These are phyloP conservation scores for Notolabrus celidotus DNA, from an alignment of 2,797 vertebrate genomes.

Conservation along the genomic window DNA sequence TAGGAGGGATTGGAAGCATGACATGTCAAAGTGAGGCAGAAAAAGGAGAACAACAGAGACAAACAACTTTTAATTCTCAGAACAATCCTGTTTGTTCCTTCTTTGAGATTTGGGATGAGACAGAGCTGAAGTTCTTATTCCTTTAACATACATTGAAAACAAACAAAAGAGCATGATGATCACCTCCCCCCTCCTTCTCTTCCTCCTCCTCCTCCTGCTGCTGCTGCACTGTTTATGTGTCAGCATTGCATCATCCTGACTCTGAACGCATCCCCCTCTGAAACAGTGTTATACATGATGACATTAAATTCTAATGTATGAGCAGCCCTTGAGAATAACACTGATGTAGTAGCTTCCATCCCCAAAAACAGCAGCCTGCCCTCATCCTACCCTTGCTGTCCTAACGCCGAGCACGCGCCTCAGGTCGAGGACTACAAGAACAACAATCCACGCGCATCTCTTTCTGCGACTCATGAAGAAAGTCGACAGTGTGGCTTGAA, in stretches of 20 bases:
- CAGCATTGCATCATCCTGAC: slow-evolving; percentile 44
- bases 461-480: neutral
- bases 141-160: neutral
- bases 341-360: neutral
- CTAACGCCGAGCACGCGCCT: slow-evolving; percentile 41
- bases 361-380: slow-evolving; percentile 9
- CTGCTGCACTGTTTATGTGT: slow-evolving; percentile 47
- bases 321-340: neutral
- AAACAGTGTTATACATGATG: slow-evolving; percentile 12
- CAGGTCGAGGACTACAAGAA: slow-evolving; percentile 11
- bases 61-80: too few relatives aligned
- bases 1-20: neutral
- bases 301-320: neutral
- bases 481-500: neutral
- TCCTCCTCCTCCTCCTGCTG: neutral
- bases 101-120: too few relatives aligned
- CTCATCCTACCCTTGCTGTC: slow-evolving; percentile 26
- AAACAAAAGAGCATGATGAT: slow-evolving; percentile 19
- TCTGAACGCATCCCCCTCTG: slow-evolving; percentile 18
- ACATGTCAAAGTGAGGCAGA: neutral
- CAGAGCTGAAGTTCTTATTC: neutral
- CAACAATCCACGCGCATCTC: slow-evolving; percentile 1
- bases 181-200: neutral
- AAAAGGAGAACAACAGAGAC: too few relatives aligned
- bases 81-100: too few relatives aligned